Percentiles rank a stretch among this genome's conserved stretches.
These are phyloP conservation scores for Scomberomorus guttatus DNA, from an alignment of 2,797 vertebrate genomes.

Conservation along the genomic window DNA sequence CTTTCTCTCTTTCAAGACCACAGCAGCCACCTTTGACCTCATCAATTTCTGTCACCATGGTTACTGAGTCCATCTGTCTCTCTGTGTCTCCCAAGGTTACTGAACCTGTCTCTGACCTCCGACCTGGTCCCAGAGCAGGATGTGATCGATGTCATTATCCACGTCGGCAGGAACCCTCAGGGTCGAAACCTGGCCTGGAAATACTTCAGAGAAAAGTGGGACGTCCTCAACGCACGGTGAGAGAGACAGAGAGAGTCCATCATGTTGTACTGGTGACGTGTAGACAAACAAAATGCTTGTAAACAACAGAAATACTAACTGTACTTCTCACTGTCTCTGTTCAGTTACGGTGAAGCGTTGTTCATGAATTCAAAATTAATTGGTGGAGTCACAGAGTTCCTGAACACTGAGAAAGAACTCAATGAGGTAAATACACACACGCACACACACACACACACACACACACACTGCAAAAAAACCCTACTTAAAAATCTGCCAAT, in stretches of 20 bases:
- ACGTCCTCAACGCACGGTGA: constrained; percentile 95
- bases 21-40: not conserved
- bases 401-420: constrained; percentile 94
- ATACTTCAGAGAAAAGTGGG: constrained; percentile 98
- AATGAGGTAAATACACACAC: constrained; percentile 88
- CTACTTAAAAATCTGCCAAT: too few species aligned
- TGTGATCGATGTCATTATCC: constrained; percentile 97
- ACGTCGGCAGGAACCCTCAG: constrained; percentile 95
- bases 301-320: not conserved
- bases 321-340: constrained; percentile 59
- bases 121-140: constrained; percentile 97
- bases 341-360: constrained; percentile 95
- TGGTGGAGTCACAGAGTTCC: constrained; percentile 97
- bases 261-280: too few species aligned
- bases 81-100: constrained; percentile 85
- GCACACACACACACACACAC: not conserved
- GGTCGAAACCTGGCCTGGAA: constrained; percentile 97
- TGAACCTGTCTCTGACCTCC: constrained; percentile 96
- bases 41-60: not conserved
- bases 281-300: not conserved
- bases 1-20: not conserved
- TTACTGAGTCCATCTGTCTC: not conserved
- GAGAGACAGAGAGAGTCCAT: not conserved
- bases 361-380: constrained; percentile 99
- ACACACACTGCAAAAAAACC: not conserved